Conservation (phyloP, 2,888 invertebrate species). For the Eilema depressum region DNA sequence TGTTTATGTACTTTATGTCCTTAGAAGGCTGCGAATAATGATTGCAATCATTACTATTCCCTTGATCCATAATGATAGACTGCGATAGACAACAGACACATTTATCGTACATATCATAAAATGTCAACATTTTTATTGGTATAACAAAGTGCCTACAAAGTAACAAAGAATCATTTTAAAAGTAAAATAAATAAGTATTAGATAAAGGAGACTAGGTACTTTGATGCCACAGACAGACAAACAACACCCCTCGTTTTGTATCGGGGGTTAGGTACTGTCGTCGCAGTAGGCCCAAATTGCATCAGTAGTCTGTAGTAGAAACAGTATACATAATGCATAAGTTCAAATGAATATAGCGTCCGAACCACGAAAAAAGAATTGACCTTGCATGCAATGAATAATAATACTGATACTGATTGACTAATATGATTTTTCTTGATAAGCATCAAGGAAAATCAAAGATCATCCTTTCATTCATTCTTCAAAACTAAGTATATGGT, state of each 20-base stretch:
- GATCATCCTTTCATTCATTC: neutral
- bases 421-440: neutral
- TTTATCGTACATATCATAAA: conserved; percentile 26
- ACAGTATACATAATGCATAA: too few relatives aligned
- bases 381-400: neutral
- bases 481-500: neutral
- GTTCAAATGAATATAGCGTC: neutral
- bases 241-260: neutral
- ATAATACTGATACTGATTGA: neutral
- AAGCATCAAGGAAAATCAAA: neutral
- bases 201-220: neutral
- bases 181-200: neutral
- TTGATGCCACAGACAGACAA: neutral
- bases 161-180: neutral
- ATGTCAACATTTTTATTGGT: conserved; percentile 19
- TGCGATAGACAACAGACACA: conserved; percentile 23
- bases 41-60: conserved; percentile 54
- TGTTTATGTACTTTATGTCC: conserved; percentile 52
- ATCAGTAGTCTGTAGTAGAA: too few relatives aligned
- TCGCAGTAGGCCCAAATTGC: too few relatives aligned
- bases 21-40: conserved; percentile 51
- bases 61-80: conserved; percentile 45
- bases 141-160: neutral
- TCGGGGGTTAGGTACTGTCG: neutral
- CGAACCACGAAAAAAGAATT: neutral